Evolutionary conservation across 2,113 vertebrate genomes (phyloP), one percentile per base, ranked within the genome.

Genomic region (Chloroceryle aenea): DNA sequence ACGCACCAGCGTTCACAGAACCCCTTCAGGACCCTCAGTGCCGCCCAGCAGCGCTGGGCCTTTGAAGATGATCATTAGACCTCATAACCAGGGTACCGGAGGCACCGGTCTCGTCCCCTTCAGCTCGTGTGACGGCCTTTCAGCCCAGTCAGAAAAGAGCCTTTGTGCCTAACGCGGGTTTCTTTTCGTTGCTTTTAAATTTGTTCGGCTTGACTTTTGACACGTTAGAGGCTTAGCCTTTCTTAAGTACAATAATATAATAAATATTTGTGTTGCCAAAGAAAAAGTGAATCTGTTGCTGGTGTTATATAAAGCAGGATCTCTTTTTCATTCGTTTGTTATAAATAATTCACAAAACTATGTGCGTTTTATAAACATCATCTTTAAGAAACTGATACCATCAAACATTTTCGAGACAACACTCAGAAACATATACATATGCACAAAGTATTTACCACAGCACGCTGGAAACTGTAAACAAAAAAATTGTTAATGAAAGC

Each of bases 131-230:
- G 58, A 89, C 91, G 68, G 97, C 96, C 97, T 97, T 97, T 95
- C 97, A 96, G 95, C 21, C 96, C 97, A 98, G 88, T 94, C 94
- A 96, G 96, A 97, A 96, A 95, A 93, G 97, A 84, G 66, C 97
- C 95, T 98, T 97, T 98, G 97, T 97, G 96, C 95, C 97, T 87
- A 96, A 94, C 95, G 78, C 76, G 79, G 95, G 96, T 98, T 97
- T 98, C 94, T 89, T 98, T 97, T 93, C 97, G 97, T 90, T 94
- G 96, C 97, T 97, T 97, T 98, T 98, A 97, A 96, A 97, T 98
- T 98, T 98, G 97, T 97, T 98, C 96, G 96, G 97, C 97, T 98
- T 97, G 97, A 98, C 97, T 98, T 98, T 53, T 97, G 97, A 97
- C 97, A 98, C 97, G 96, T 97, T 23, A 62, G 76, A 91, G 89